Evolutionary conservation across 2,888 invertebrate genomes (phyloP).

Genomic region (Oscheius sp.): DNA sequence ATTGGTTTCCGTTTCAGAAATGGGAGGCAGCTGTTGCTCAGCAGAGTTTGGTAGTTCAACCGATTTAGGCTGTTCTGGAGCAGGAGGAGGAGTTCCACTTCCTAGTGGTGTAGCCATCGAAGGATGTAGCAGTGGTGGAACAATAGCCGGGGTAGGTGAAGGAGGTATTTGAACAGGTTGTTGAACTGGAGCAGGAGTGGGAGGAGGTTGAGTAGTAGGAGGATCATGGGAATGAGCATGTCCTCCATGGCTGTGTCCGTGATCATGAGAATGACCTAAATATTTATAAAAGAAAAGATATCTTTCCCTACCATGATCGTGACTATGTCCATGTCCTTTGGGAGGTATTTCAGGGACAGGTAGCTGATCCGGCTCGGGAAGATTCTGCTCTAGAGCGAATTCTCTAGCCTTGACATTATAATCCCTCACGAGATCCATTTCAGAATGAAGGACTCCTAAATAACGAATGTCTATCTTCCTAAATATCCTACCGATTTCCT

Average conservation of each 20-base stretch:
- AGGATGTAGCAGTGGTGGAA: background rate
- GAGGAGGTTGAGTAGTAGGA: background rate
- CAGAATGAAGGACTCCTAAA: constrained; percentile 41
- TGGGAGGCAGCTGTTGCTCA: background rate
- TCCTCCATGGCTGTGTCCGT: constrained; percentile 26
- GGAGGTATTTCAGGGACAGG: constrained; percentile 38
- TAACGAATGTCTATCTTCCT: background rate
- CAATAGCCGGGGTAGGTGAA: background rate
- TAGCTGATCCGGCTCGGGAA: constrained; percentile 43
- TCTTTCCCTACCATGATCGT: constrained; percentile 30
- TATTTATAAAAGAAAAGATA: background rate
- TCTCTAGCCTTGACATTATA: constrained; percentile 39
- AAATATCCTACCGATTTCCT: constrained; percentile 32
- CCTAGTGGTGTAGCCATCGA: constrained; percentile 7
- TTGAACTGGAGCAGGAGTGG: constrained; percentile 1
- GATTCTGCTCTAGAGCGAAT: constrained; percentile 33
- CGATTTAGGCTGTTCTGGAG: background rate
- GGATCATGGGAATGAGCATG: constrained; percentile 19
- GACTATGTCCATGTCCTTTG: constrained; percentile 48
- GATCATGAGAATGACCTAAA: constrained; percentile 37
- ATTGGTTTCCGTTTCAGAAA: background rate
- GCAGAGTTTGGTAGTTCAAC: background rate
- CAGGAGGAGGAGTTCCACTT: background rate
- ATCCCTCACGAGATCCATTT: constrained; percentile 50
- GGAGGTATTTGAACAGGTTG: background rate